Evolutionary conservation across 2,797 vertebrate species (phyloP).

Genomic region (Argyrosomus regius): DNA sequence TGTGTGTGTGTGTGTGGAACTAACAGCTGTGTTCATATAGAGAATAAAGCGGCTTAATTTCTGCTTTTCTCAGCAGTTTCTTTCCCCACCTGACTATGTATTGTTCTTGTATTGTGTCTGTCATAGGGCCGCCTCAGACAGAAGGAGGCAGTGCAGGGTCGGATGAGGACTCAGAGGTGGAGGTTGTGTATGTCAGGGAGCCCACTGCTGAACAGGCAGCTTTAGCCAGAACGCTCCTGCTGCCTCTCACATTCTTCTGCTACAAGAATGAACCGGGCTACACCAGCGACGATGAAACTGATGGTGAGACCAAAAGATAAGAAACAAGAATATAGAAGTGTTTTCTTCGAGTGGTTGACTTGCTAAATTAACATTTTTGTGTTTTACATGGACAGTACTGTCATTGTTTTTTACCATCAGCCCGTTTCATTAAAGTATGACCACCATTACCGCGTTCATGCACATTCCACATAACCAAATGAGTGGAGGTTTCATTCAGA

Average conservation of each 20-base stretch:
- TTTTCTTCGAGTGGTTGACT: neutral
- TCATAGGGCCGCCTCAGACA: slow-evolving; percentile 61
- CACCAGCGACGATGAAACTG: slow-evolving; percentile 89
- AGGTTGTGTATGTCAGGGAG: slow-evolving; percentile 89
- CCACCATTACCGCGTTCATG: no score
- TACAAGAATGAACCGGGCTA: slow-evolving; percentile 95
- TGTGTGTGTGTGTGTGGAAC: slow-evolving; percentile 56
- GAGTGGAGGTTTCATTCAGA: neutral
- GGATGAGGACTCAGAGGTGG: slow-evolving; percentile 81
- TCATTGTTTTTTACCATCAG: neutral
- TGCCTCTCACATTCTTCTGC: slow-evolving; percentile 96
- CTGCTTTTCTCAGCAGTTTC: neutral
- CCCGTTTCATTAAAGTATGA: neutral
- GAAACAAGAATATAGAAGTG: neutral
- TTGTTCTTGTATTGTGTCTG: slow-evolving; percentile 33
- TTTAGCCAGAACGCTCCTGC: slow-evolving; percentile 89
- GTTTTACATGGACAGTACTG: no score
- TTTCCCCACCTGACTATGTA: slow-evolving; percentile 3
- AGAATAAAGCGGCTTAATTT: slow-evolving; percentile 23
- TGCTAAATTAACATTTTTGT: neutral
- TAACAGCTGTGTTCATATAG: slow-evolving; percentile 62
- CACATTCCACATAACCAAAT: neutral
- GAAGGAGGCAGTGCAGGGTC: slow-evolving; percentile 50
- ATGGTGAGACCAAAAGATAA: slow-evolving; percentile 86
- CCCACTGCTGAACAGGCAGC: slow-evolving; percentile 91